phyloP scores from a whole-genome alignment of 2,797 vertebrate genomes.

The Prunella strophiata region DNA sequence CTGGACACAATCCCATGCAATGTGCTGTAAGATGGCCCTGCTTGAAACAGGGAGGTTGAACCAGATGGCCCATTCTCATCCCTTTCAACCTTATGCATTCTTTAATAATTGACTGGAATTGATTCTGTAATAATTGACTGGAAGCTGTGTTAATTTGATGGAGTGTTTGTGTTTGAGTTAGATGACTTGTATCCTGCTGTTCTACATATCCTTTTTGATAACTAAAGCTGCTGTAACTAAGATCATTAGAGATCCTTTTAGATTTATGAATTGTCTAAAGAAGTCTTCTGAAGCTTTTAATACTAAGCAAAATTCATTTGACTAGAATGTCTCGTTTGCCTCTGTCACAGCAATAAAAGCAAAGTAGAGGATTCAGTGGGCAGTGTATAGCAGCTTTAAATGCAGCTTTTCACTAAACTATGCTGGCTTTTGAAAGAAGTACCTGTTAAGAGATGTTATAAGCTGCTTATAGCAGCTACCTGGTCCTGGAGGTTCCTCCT shows the following conservation, averaged over 20 bases:
- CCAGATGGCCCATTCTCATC: rapidly evolving
- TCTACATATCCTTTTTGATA: neutral
- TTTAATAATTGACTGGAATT: neutral
- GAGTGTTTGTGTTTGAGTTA: neutral
- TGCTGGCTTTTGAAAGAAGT: neutral
- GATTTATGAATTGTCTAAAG: neutral
- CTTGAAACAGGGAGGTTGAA: neutral
- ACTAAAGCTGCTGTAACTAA: neutral
- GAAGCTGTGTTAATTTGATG: neutral
- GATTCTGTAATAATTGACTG: neutral
- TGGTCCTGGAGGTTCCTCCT: neutral
- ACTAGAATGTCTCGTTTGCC: neutral
- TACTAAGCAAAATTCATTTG: neutral
- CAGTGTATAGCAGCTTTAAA: neutral
- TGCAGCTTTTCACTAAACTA: neutral
- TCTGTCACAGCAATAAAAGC: neutral
- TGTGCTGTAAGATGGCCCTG: neutral
- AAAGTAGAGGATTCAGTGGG: neutral
- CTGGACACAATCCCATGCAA: neutral
- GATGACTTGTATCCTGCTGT: neutral
- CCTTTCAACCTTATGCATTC: neutral
- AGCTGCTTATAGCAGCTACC: neutral
- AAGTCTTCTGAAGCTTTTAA: neutral
- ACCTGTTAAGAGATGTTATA: neutral
- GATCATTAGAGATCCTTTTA: neutral